phyloP scores from a whole-genome alignment of 1,140 invertebrate genomes.

The Hylaeus volcanicus region DNA sequence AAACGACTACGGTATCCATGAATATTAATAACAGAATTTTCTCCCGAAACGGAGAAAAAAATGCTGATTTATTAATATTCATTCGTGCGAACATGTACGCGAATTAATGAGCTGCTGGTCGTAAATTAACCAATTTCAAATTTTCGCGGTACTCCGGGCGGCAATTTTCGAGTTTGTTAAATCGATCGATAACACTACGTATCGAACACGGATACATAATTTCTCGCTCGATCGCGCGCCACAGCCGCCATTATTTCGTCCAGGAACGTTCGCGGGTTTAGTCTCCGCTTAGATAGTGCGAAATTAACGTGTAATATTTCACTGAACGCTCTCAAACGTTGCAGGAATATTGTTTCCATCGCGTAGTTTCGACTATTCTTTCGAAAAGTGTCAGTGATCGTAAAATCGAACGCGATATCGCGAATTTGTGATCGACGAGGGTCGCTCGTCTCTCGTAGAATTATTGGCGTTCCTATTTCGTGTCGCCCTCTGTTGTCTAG shows the following conservation, averaged over 20 bases:
- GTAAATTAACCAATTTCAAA: not conserved
- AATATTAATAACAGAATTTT: slow-evolving; percentile 14
- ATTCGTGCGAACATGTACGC: not conserved
- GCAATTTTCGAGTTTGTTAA: not conserved
- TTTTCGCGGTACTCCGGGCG: not conserved
- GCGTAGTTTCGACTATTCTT: not conserved
- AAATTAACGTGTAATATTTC: too few species aligned
- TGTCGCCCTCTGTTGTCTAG: not conserved
- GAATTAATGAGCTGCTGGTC: slow-evolving; percentile 1
- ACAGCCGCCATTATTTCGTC: too few species aligned
- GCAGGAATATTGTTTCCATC: too few species aligned
- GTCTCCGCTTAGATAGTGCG: too few species aligned
- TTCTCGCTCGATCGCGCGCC: not conserved
- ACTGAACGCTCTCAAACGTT: too few species aligned
- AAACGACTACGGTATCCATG: not conserved
- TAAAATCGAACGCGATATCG: not conserved
- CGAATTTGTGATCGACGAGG: not conserved
- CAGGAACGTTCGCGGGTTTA: not conserved
- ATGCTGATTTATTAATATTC: slow-evolving; percentile 22
- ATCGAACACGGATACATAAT: slow-evolving; percentile 8
- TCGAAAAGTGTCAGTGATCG: not conserved
- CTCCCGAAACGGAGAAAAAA: not conserved
- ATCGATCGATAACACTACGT: not conserved
- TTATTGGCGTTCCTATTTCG: not conserved
- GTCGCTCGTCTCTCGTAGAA: not conserved